phyloP scores from a whole-genome alignment of 2,797 vertebrate species.

The Helostoma temminkii region DNA sequence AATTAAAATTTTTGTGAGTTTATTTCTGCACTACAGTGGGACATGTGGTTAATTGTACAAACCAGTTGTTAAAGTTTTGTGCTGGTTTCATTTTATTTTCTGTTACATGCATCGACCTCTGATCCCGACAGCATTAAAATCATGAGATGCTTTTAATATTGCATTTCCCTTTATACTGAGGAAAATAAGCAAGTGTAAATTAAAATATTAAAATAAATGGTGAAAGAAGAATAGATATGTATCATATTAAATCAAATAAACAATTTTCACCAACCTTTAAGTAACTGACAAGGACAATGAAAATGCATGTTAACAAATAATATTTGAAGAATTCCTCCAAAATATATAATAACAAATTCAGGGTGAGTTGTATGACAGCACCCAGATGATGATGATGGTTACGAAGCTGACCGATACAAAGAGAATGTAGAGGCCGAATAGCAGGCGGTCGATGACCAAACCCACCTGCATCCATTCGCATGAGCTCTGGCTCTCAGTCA shows the following conservation, averaged over 20 bases:
- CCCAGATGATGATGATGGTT: conserved; percentile 76
- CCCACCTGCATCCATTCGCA: conserved; percentile 80
- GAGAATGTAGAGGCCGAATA: conserved; percentile 75
- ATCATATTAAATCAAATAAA: too few relatives aligned
- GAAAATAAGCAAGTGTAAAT: background rate
- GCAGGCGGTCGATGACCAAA: conserved; percentile 76
- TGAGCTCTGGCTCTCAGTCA: conserved; percentile 21
- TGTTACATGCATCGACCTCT: too few relatives aligned
- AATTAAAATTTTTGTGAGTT: too few relatives aligned
- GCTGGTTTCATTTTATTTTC: too few relatives aligned
- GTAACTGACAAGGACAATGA: background rate
- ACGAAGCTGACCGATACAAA: conserved; percentile 79
- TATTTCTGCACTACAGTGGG: too few relatives aligned
- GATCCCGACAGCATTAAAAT: too few relatives aligned
- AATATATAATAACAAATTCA: background rate
- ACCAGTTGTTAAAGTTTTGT: too few relatives aligned
- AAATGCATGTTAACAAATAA: background rate
- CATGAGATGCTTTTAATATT: too few relatives aligned
- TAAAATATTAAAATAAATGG: background rate
- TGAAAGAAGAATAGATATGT: background rate
- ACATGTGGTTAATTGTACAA: too few relatives aligned
- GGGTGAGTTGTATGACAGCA: conserved; percentile 24
- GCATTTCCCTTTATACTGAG: too few relatives aligned
- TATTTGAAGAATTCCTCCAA: background rate
- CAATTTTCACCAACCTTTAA: background rate